Evolutionary conservation across 2,888 invertebrate species (phyloP), one percentile per base, ranked within the genome.

Genomic region (Drosophila pseudotakahashii): DNA sequence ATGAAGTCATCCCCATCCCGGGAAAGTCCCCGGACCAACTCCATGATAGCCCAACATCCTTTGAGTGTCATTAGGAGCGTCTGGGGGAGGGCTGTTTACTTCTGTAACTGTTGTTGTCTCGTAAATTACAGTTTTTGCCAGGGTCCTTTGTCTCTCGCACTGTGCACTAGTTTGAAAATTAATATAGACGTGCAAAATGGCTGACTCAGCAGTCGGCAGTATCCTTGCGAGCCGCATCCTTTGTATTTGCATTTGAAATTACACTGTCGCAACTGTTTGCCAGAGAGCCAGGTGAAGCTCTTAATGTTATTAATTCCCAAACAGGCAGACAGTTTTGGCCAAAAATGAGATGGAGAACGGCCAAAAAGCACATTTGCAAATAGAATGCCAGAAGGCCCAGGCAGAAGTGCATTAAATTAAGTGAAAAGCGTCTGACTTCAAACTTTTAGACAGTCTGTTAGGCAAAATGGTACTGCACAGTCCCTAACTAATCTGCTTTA

Each of bases 21-120:
- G n/a, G 7, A 1, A 13, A 13, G 7, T n/a, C 37, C 32, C 23
- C 34, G 34, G 3, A 36, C 7, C 16, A 30, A 1, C 42, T 13
- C 11, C 16, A 16, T 11, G 52, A 52, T 30, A 32, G 41, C 39
- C 58, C 55, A 44, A 71, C 76, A 68, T 81, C 62, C 67, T 68
- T 57, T 54, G 63, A 64, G 32, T 36, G 44, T 53, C 51, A 68
- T 80, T 69, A 69, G 60, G 66, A 57, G 59, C 50, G 26, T 60
- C 59, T 60, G 36, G 51, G 68, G 71, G 68, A 47, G 72, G 42
- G 45, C 48, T 61, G 54, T 73, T 66, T 57, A 71, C 58, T 48
- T 72, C 37, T 62, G 67, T 78, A 75, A 81, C 78, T 63, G 57
- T 59, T 67, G 73, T 61, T 67, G 64, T 71, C 64, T 71, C 64